Evolutionary conservation across 2,888 invertebrate species (phyloP).

Genomic region (Thereva nobilitata): DNA sequence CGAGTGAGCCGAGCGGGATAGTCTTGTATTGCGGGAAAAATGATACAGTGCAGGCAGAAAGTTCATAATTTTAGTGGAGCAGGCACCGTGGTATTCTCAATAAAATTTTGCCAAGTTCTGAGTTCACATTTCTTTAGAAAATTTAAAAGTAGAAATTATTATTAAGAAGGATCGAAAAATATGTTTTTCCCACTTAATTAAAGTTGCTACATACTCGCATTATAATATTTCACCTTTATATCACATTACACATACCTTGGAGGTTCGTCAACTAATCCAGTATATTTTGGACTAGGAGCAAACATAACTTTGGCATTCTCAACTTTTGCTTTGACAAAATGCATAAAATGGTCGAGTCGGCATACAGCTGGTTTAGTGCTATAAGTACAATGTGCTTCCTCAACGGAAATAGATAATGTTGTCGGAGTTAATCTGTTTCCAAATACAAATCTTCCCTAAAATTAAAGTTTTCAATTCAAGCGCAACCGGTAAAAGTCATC

Average conservation of each 20-base stretch:
- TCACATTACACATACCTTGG: slow-evolving; percentile 62
- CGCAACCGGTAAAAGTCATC: neutral
- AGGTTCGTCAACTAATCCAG: slow-evolving; percentile 90
- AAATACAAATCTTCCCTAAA: slow-evolving; percentile 86
- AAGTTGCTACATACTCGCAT: too few species aligned
- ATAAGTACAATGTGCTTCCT: slow-evolving; percentile 92
- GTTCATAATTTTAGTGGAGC: too few species aligned
- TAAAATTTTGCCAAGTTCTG: too few species aligned
- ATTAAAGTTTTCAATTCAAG: neutral
- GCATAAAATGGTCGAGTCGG: slow-evolving; percentile 92
- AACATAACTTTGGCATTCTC: slow-evolving; percentile 95
- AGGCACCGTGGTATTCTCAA: too few species aligned
- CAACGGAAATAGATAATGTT: slow-evolving; percentile 87
- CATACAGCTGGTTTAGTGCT: slow-evolving; percentile 95
- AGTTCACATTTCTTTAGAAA: too few species aligned
- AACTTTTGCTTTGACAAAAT: slow-evolving; percentile 90
- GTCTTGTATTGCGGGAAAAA: too few species aligned
- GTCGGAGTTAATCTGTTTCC: slow-evolving; percentile 95
- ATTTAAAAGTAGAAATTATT: too few species aligned
- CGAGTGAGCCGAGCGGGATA: too few species aligned
- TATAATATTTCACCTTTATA: too few species aligned
- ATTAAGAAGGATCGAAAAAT: too few species aligned
- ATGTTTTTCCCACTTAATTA: too few species aligned
- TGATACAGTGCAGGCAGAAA: too few species aligned
- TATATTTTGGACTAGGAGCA: slow-evolving; percentile 95